These are phyloP conservation scores for Podilymbus podiceps DNA, from an alignment of 2,113 vertebrate species.

Conservation along the genomic window DNA sequence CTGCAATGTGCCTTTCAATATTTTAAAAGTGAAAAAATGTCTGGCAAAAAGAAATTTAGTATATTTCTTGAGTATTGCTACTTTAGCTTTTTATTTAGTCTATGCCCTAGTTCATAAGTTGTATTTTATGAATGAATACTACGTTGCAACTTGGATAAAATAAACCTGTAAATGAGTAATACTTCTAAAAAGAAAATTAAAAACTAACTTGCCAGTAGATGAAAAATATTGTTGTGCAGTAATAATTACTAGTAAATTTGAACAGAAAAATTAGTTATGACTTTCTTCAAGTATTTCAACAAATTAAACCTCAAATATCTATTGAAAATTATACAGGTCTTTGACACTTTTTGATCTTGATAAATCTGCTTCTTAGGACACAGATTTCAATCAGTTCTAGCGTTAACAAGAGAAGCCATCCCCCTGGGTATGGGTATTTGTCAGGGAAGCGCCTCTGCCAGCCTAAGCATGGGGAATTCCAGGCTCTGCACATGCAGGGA, in stretches of 20 bases:
- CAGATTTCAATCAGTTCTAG: neutral
- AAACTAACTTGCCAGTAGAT: neutral
- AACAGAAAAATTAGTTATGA: neutral
- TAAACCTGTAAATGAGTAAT: neutral
- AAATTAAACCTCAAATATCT: neutral
- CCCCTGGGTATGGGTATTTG: neutral
- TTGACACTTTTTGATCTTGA: neutral
- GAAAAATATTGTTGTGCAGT: neutral
- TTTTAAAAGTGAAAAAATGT: neutral
- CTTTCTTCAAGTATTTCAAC: neutral
- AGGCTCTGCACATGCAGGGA: neutral
- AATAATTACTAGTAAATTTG: neutral
- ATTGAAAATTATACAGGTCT: neutral
- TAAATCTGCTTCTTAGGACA: neutral
- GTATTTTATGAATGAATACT: neutral
- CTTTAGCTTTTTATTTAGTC: neutral
- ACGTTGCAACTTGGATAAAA: neutral
- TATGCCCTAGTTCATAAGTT: neutral
- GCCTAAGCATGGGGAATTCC: neutral
- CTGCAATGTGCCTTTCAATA: neutral
- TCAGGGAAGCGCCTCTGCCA: neutral
- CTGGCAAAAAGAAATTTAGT: neutral
- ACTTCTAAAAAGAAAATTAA: neutral
- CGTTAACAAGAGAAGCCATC: neutral
- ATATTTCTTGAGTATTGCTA: neutral